phyloP scores from a whole-genome alignment of 2,113 vertebrate genomes.

The Mormoops blainvillei region DNA sequence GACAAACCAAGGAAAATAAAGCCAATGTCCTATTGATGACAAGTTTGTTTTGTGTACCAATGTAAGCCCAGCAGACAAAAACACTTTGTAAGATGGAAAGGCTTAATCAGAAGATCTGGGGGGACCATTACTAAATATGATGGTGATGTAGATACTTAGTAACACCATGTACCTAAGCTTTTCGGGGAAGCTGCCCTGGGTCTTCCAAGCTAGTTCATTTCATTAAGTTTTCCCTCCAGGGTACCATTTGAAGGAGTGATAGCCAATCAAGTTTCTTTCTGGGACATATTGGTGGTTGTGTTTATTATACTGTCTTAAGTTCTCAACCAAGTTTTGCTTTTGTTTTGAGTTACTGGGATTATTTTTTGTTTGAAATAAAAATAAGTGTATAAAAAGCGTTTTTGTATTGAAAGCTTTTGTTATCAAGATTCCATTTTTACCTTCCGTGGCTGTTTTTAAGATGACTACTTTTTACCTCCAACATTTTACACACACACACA shows the following conservation, averaged over 20 bases:
- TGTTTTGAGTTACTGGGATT: conserved; percentile 30
- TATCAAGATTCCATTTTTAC: conserved; percentile 8
- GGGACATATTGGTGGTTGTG: background rate
- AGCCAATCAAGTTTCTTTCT: background rate
- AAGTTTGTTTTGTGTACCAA: background rate
- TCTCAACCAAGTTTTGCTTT: conserved; percentile 44
- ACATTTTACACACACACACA: conserved; percentile 72
- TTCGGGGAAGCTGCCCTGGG: background rate
- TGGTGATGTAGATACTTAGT: background rate
- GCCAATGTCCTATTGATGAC: background rate
- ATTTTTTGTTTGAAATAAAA: conserved; percentile 63
- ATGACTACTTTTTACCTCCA: conserved; percentile 42
- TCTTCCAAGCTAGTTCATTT: background rate
- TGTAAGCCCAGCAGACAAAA: background rate
- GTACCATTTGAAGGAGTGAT: conserved; percentile 22
- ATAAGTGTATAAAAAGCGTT: conserved; percentile 11
- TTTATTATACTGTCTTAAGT: conserved; percentile 31
- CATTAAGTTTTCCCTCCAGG: background rate
- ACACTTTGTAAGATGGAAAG: background rate
- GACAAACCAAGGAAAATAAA: background rate
- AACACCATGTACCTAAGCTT: background rate
- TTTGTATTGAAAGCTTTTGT: conserved; percentile 54
- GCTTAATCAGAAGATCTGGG: background rate
- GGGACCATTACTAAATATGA: background rate
- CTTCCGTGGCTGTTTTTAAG: conserved; percentile 25